These are phyloP conservation scores for Syngnathus floridae DNA, from an alignment of 2,113 vertebrate genomes.

Conservation along the genomic window DNA sequence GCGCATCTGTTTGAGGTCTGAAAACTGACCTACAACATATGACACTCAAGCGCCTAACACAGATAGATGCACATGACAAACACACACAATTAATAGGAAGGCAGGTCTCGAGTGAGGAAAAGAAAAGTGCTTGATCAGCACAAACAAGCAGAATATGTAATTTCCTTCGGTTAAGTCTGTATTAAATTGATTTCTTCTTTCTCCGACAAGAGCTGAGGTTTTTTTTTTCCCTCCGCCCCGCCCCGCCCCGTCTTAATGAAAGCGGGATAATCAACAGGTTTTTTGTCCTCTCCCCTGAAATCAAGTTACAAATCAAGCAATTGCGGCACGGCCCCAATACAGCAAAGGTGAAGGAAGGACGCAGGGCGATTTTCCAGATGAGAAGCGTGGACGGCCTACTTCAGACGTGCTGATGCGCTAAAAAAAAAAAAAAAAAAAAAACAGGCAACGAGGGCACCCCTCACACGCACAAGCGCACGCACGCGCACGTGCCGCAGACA, in stretches of 20 bases:
- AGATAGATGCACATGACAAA: slow-evolving; percentile 29
- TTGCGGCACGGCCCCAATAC: slow-evolving; percentile 48
- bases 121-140: slow-evolving; percentile 77
- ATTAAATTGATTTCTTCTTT: slow-evolving; percentile 82
- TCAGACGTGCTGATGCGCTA: slow-evolving; percentile 31
- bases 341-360: slow-evolving; percentile 66
- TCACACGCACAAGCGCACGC: neutral
- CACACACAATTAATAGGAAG: slow-evolving; percentile 75
- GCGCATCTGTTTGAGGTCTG: slow-evolving; percentile 39
- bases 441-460: slow-evolving; percentile 24
- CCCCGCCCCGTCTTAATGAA: slow-evolving; percentile 53
- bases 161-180: slow-evolving; percentile 79
- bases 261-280: slow-evolving; percentile 76
- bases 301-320: slow-evolving; percentile 77
- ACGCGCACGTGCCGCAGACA: neutral
- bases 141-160: slow-evolving; percentile 78
- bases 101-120: slow-evolving; percentile 71
- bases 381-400: slow-evolving; percentile 52
- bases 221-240: slow-evolving; percentile 3
- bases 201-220: slow-evolving; percentile 70
- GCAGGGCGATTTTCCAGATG: slow-evolving; percentile 62
- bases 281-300: slow-evolving; percentile 61
- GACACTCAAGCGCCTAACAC: slow-evolving; percentile 19
- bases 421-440: slow-evolving; percentile 13
- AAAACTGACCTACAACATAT: slow-evolving; percentile 50